These are phyloP conservation scores for Turdus rufiventris DNA, from an alignment of 2,113 vertebrate genomes.

Conservation along the genomic window DNA sequence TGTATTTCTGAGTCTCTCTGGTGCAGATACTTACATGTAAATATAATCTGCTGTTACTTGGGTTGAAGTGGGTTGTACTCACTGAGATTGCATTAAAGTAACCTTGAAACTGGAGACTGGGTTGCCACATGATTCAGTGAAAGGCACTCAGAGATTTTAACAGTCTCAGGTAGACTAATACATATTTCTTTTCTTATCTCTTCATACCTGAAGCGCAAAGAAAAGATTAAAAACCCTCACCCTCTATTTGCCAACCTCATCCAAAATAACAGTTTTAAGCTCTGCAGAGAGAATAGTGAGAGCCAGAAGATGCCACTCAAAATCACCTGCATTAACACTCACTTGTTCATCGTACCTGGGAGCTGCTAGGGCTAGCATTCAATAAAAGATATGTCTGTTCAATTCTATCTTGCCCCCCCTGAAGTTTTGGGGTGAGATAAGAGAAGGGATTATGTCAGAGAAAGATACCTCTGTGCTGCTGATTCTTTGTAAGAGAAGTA, in stretches of 20 bases:
- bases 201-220: background rate
- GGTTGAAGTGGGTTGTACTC: background rate
- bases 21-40: background rate
- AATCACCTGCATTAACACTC: background rate
- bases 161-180: background rate
- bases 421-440: background rate
- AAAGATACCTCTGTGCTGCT: background rate
- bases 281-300: background rate
- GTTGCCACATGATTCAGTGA: background rate
- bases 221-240: conserved; percentile 16
- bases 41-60: background rate
- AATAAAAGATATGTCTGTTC: background rate
- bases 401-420: background rate
- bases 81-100: background rate
- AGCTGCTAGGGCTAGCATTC: background rate
- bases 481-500: background rate
- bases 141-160: conserved; percentile 31
- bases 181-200: conserved; percentile 33
- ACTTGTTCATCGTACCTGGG: background rate
- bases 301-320: background rate
- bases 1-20: background rate
- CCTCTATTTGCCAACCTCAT: conserved; percentile 2
- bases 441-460: background rate
- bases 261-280: background rate
- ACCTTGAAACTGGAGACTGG: background rate